These are phyloP conservation scores for Tetrapedia diversipes DNA, from an alignment of 2,888 invertebrate species.

Conservation along the genomic window DNA sequence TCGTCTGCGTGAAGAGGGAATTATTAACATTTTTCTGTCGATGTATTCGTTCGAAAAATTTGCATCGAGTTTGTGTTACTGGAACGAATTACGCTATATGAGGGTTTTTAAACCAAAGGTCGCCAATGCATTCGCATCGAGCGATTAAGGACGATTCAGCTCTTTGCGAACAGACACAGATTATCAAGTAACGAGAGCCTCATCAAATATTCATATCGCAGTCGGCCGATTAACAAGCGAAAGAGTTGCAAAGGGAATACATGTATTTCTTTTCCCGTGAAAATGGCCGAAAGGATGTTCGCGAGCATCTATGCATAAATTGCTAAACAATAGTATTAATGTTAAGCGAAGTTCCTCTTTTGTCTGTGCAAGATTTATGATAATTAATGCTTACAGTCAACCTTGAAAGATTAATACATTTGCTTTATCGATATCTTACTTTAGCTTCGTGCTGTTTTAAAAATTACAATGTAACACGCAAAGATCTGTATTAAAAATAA, in stretches of 20 bases:
- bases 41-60: not conserved
- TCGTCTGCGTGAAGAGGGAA: not conserved
- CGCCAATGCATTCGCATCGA: not conserved
- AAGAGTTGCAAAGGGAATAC: slow-evolving; percentile 1
- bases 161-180: not conserved
- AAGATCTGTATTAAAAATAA: not conserved
- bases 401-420: too few species aligned
- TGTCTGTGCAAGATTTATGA: too few species aligned
- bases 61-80: not conserved
- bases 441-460: too few species aligned
- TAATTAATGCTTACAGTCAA: too few species aligned
- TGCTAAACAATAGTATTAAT: not conserved
- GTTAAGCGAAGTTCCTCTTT: too few species aligned
- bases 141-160: slow-evolving; percentile 1
- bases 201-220: slow-evolving; percentile 14
- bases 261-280: not conserved
- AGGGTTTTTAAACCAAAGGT: not conserved
- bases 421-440: too few species aligned
- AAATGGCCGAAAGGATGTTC: not conserved
- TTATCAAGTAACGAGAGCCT: slow-evolving; percentile 6
- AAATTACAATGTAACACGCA: too few species aligned
- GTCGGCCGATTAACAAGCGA: slow-evolving; percentile 1
- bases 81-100: not conserved
- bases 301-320: not conserved
- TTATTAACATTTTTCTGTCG: not conserved